A percentile compares a stretch with the other conserved stretches of the same genome.
Evolutionary conservation across 2,888 invertebrate genomes (phyloP).

Genomic region (Caenorhabditis sp.): DNA sequence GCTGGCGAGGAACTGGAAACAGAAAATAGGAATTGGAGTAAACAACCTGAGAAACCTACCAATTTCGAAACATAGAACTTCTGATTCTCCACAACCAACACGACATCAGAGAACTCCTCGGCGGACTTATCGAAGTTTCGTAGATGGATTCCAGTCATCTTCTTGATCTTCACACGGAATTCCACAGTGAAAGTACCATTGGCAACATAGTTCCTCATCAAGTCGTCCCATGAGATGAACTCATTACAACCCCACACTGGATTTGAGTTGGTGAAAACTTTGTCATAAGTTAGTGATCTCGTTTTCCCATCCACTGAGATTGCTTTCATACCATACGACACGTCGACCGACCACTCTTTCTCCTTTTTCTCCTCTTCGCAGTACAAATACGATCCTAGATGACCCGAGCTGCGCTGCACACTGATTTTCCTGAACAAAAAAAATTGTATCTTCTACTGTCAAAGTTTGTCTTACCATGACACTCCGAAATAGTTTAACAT

Average conservation of each 20-base stretch:
- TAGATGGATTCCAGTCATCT: not conserved
- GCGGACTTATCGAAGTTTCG: not conserved
- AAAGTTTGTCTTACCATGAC: no score
- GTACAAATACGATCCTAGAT: not conserved
- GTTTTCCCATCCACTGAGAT: no score
- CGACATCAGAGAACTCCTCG: not conserved
- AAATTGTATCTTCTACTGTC: no score
- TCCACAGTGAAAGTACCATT: not conserved
- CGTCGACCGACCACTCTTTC: no score
- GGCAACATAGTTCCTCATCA: not conserved
- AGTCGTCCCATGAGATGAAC: conserved; percentile 1
- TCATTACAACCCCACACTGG: no score
- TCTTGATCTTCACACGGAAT: not conserved
- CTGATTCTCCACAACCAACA: not conserved
- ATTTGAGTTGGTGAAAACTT: no score
- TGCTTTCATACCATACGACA: no score
- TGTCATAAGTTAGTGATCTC: no score
- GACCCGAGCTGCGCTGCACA: no score
- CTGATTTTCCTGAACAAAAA: no score
- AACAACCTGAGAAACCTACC: not conserved
- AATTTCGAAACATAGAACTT: not conserved
- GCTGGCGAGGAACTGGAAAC: not conserved
- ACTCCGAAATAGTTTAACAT: no score
- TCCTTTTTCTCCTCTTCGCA: no score
- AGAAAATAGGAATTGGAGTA: not conserved